Evolutionary conservation across 2,113 vertebrate species (phyloP).

Genomic region (Nesoenas mayeri): DNA sequence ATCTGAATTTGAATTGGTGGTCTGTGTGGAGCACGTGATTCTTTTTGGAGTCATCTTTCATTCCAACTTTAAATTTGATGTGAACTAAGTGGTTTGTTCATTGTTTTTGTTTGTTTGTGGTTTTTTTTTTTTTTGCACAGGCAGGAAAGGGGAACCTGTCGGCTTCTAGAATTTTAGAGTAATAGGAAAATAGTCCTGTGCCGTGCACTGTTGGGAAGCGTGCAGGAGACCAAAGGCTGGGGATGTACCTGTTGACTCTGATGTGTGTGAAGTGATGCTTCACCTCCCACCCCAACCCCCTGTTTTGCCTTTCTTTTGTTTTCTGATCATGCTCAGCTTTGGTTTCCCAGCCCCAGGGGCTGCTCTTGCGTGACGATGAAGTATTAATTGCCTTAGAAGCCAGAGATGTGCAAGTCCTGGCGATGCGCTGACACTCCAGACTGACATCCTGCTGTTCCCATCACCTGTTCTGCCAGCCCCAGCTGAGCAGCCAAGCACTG

Average conservation of each 20-base stretch:
- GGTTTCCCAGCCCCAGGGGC: not conserved
- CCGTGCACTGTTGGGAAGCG: not conserved
- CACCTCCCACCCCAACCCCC: not conserved
- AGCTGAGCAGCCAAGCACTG: not conserved
- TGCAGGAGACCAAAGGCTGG: not conserved
- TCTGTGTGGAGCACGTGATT: not conserved
- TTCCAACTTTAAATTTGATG: not conserved
- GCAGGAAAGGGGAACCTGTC: not conserved
- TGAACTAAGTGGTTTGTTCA: not conserved
- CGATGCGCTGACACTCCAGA: not conserved
- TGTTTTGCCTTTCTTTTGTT: too few relatives aligned
- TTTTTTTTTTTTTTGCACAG: not conserved
- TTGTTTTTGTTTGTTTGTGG: too few relatives aligned
- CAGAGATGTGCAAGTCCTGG: rapidly evolving
- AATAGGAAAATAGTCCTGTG: not conserved
- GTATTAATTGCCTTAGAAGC: not conserved
- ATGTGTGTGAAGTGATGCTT: not conserved
- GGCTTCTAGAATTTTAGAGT: not conserved
- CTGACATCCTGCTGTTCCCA: not conserved
- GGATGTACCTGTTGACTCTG: not conserved
- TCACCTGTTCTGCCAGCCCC: not conserved
- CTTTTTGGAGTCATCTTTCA: not conserved
- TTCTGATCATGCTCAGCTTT: not conserved
- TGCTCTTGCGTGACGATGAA: not conserved
- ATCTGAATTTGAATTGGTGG: not conserved